phyloP scores from a whole-genome alignment of 2,797 vertebrate species.

The Acropternis orthonyx region DNA sequence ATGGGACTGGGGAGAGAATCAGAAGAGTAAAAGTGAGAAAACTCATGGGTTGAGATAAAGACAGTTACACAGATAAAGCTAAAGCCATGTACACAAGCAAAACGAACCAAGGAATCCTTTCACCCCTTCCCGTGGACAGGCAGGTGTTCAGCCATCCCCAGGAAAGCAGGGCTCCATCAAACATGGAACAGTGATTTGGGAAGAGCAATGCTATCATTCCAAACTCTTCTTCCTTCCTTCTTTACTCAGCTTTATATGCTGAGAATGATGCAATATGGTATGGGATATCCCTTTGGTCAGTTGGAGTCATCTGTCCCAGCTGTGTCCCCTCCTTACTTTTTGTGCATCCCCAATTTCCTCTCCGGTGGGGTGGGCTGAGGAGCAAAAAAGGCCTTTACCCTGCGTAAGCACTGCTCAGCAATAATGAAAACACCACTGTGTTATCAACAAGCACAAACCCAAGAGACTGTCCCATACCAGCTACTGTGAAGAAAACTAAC shows the following conservation, averaged over 20 bases:
- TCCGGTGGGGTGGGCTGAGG: neutral
- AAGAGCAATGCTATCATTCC: neutral
- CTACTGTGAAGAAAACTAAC: neutral
- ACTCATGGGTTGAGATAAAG: neutral
- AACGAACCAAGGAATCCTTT: neutral
- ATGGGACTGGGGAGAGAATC: neutral
- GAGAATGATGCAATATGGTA: accelerated
- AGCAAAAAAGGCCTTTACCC: neutral
- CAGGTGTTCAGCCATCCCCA: neutral
- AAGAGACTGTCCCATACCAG: neutral
- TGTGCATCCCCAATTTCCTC: neutral
- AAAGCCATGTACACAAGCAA: neutral
- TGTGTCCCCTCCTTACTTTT: neutral
- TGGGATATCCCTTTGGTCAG: neutral
- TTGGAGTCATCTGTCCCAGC: neutral
- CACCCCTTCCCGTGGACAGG: neutral
- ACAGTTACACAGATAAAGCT: neutral
- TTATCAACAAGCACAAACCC: neutral
- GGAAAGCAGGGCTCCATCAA: neutral
- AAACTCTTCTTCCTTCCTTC: neutral
- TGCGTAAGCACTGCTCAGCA: neutral
- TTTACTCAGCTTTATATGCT: neutral
- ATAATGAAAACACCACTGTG: neutral
- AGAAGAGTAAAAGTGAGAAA: neutral
- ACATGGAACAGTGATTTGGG: too few species aligned